Percentiles rank a stretch among this genome's conserved stretches.
These are phyloP conservation scores for Pangasianodon hypophthalmus DNA, from an alignment of 2,113 vertebrate species.

Conservation along the genomic window DNA sequence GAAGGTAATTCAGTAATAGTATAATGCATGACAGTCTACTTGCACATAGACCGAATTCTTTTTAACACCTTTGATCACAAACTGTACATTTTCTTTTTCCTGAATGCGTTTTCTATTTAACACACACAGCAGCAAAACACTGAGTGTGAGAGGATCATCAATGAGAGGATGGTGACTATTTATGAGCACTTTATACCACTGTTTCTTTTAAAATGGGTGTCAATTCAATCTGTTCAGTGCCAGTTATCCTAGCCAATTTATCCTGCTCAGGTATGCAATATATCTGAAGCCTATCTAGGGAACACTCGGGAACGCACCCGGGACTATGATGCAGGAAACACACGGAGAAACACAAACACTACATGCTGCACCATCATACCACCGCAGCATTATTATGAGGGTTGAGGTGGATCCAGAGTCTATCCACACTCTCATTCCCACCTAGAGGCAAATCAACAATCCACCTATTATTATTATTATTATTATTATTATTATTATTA, in stretches of 20 bases:
- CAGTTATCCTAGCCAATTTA: background rate
- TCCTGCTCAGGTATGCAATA: background rate
- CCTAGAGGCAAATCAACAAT: background rate
- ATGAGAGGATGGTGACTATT: background rate
- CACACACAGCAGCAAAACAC: conserved; percentile 20
- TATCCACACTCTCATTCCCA: background rate
- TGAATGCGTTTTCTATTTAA: conserved; percentile 13
- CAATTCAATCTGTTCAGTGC: background rate
- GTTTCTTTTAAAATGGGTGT: background rate
- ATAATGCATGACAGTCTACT: background rate
- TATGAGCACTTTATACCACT: background rate
- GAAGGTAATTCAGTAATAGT: conserved; percentile 4
- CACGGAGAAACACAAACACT: background rate
- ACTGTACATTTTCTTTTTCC: background rate
- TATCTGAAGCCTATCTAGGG: background rate
- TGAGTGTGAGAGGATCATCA: background rate
- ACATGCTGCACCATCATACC: background rate
- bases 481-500: background rate
- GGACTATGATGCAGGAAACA: background rate
- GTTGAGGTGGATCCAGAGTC: background rate
- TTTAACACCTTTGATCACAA: background rate
- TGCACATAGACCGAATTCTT: background rate
- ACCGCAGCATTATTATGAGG: background rate
- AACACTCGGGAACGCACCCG: background rate
- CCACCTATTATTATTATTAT: background rate